Evolutionary conservation across 2,888 invertebrate genomes (phyloP), one percentile per base, ranked within the genome.

Genomic region (Camptogramma bilineatum): DNA sequence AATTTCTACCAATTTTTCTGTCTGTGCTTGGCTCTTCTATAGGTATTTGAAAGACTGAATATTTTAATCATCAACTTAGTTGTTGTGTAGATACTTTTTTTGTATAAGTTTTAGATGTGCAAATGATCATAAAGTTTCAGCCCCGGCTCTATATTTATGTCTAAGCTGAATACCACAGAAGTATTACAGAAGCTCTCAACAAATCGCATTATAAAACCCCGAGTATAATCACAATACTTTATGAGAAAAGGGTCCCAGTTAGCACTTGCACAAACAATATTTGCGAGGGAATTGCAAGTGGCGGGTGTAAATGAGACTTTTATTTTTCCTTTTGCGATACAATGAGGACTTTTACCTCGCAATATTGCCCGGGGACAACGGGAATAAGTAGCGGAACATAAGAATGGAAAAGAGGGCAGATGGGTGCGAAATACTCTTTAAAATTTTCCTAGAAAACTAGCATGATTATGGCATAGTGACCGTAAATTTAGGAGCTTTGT

Each of bases 241-340:
- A 46, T 53, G 53, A 62, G 50, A 53, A 62, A 58, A 42, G 51
- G 52, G 28, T 48, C 48, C 61, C 61, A 62, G 47, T 63, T 57
- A 57, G 71, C 74, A 78, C 76, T 70, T 62, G 76, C 77, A 77
- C 78, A 76, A 78, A 78, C 77, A 80, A 79, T 82, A 82, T 80
- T 74, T 56, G 81, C 78, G 74, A 74, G 76, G 76, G 81, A 81
- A 81, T 81, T 76, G 77, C 80, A 82, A 80, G 78, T 79, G 77
- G 80, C 76, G 77, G 77, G 78, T 79, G 82, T 81, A 80, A 85
- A 85, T 84, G 82, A 82, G 77, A 72, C 62, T 70, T 63, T 64
- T 72, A 71, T 77, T 79, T 81, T 81, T 81, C 78, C 77, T 76
- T 79, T 81, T 64, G 57, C 69, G 70, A 72, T 74, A 75, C 76